These are phyloP conservation scores for Mormyrus proboscirostris DNA, from an alignment of 2,797 vertebrate genomes.

Conservation along the genomic window DNA sequence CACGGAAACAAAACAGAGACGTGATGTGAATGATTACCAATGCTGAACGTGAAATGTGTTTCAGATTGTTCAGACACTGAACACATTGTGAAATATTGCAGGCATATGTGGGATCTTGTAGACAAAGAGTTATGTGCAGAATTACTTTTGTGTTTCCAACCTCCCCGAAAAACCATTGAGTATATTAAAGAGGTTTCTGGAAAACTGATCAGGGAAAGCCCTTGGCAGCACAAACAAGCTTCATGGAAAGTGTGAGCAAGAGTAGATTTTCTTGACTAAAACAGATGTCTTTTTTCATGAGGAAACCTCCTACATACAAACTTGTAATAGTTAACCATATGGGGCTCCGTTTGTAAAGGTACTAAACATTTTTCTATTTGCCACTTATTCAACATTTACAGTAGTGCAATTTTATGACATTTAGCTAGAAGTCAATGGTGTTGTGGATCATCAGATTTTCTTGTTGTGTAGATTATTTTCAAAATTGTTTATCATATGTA, in stretches of 20 bases:
- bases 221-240: background rate
- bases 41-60: background rate
- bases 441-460: no score
- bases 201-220: background rate
- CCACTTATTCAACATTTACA: no score
- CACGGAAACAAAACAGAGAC: background rate
- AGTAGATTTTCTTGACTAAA: background rate
- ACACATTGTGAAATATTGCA: background rate
- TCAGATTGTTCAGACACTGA: background rate
- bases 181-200: constrained; percentile 1
- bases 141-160: background rate
- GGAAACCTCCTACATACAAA: background rate
- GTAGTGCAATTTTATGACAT: no score
- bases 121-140: background rate
- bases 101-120: background rate
- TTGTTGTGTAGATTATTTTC: no score
- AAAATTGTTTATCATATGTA: no score
- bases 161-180: background rate
- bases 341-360: no score
- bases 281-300: constrained; percentile 3
- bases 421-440: no score
- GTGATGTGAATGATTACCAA: background rate
- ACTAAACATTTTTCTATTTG: no score
- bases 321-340: background rate
- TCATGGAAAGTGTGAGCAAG: constrained; percentile 2